Percentiles rank a stretch among this genome's conserved stretches.
These are phyloP conservation scores for Zaprionus capensis DNA, from an alignment of 1,140 invertebrate species.

Conservation along the genomic window DNA sequence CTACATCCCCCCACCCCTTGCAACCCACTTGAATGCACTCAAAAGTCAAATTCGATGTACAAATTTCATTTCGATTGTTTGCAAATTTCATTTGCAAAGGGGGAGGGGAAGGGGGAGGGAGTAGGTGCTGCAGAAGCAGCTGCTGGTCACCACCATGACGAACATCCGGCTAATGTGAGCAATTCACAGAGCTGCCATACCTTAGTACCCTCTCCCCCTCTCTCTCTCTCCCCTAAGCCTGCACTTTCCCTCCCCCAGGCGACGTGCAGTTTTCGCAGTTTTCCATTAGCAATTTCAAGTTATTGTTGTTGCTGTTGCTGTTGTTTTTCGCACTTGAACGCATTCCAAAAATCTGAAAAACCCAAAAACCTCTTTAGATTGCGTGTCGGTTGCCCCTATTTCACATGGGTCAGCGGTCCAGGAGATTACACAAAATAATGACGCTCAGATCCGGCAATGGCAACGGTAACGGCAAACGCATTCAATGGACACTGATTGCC, in stretches of 20 bases:
- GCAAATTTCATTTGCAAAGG: constrained; percentile 63
- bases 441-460: constrained; percentile 73
- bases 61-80: constrained; percentile 75
- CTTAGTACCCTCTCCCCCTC: neutral
- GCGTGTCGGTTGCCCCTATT: constrained; percentile 77
- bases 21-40: constrained; percentile 31
- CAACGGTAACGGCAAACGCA: constrained; percentile 51
- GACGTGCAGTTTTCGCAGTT: constrained; percentile 49
- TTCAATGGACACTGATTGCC: constrained; percentile 68
- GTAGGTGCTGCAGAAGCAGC: constrained; percentile 23
- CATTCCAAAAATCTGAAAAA: constrained; percentile 30
- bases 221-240: neutral
- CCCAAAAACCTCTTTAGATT: constrained; percentile 40
- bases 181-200: constrained; percentile 1
- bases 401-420: constrained; percentile 70
- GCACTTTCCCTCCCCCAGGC: neutral
- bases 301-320: constrained; percentile 47
- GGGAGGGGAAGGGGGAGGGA: neutral
- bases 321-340: constrained; percentile 63
- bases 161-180: constrained; percentile 75
- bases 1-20: constrained; percentile 8
- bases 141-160: constrained; percentile 62
- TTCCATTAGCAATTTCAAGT: constrained; percentile 42
- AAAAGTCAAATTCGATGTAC: constrained; percentile 63
- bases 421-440: constrained; percentile 74